Evolutionary conservation across 2,888 invertebrate genomes (phyloP), one percentile per base, ranked within the genome.

Genomic region (Drosophila siamana): DNA sequence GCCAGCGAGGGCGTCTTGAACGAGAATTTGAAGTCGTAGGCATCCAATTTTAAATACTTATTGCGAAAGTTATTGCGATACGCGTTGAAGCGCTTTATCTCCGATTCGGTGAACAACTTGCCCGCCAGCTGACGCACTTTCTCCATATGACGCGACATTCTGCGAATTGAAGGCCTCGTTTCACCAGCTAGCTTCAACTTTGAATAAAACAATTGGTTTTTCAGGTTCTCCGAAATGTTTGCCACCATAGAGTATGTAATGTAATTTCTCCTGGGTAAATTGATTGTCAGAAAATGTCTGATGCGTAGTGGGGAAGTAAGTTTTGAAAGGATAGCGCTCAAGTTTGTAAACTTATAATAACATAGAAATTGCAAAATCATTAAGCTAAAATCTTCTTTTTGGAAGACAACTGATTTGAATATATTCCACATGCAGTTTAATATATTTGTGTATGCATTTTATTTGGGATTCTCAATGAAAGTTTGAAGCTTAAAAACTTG

Each of bases 81-180:
- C 9, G 50, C 71, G 43, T 74, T 70, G n/a, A 88, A 71, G 4
- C 71, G 75, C 1, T 46, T 59, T 9, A 88, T 67, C 57, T 84
- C 80, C 7, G 63, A 66, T 4, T 74, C 68, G 0, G 80, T 86
- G 11, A 89, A 86, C 0, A 88, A 65, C 43, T 82, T 78, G 4
- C 65, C 40, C 1, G 77, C 82, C 22, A 88, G n/a, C 11, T 74
- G 54, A 1, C 80, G 75, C 0, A 89, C 15, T 22, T 69, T 74
- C 4, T 65, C 33, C 54, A 64, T 16, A 9, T 22, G 38, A 8
- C 60, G 48, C 0, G 78, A 43, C 78, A 86, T 76, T 30, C 24
- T 47, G 7, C n/a, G n/a, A n/a, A n/a, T n/a, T n/a, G n/a, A n/a
- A n/a, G n/a, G n/a, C n/a, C n/a, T n/a, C n/a, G n/a, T n/a, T n/a